These are phyloP conservation scores for Drosophila teissieri DNA, from an alignment of 1,140 invertebrate species.

Conservation along the genomic window DNA sequence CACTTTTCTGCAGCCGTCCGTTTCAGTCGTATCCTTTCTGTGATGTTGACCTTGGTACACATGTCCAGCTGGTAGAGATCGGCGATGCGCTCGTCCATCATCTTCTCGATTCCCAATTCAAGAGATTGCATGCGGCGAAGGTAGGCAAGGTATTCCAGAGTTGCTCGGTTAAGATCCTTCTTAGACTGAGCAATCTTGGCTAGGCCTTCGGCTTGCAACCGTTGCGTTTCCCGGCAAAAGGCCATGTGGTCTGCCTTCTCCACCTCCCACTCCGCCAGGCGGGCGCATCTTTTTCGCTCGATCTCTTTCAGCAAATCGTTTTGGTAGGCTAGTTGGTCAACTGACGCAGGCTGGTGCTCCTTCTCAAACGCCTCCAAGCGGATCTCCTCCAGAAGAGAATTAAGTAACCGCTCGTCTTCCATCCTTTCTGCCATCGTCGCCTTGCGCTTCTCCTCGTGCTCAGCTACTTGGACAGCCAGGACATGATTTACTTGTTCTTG, in stretches of 20 bases:
- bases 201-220: slow-evolving; percentile 54
- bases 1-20: slow-evolving; percentile 52
- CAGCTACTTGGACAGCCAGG: slow-evolving; percentile 52
- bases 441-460: slow-evolving; percentile 49
- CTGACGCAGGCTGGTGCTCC: slow-evolving; percentile 10
- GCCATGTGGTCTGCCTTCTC: slow-evolving; percentile 57
- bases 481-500: slow-evolving; percentile 47
- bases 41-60: slow-evolving; percentile 71
- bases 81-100: slow-evolving; percentile 66
- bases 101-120: slow-evolving; percentile 65
- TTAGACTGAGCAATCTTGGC: slow-evolving; percentile 35
- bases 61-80: slow-evolving; percentile 67
- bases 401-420: slow-evolving; percentile 43
- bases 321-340: slow-evolving; percentile 45
- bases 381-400: slow-evolving; percentile 62
- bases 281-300: slow-evolving; percentile 35
- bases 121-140: slow-evolving; percentile 63
- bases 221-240: slow-evolving; percentile 56
- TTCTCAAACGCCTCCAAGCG: slow-evolving; percentile 69
- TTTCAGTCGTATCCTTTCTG: slow-evolving; percentile 39
- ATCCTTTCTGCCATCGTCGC: slow-evolving; percentile 36
- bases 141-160: slow-evolving; percentile 70
- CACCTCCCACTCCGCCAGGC: slow-evolving; percentile 36
- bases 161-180: slow-evolving; percentile 52
- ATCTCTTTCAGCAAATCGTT: slow-evolving; percentile 66